Evolutionary conservation across 2,113 vertebrate species (phyloP), one percentile per base, ranked within the genome.

Genomic region (Ptilonorhynchus violaceus): DNA sequence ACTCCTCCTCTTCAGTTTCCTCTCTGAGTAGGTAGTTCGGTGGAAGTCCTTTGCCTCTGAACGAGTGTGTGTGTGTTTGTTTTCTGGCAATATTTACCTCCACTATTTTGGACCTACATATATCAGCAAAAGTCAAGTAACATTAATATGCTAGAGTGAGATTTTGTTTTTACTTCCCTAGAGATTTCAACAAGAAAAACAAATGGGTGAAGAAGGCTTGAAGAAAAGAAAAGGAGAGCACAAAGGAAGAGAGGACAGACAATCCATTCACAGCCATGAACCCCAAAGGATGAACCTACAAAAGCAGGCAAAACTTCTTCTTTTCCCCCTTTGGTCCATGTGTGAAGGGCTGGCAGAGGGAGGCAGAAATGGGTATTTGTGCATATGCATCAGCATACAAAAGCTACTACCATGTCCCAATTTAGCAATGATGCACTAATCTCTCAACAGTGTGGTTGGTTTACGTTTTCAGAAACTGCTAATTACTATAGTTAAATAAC

Each of bases 221-320:
- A 98, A 86, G 53, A 97, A 68, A 70, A 94, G 98, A 70, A 96
- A 74, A 63, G 76, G 37, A 60, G 52, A 41, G 28, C 23, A 66
- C 31, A 56, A 28, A 4, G 15, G 78, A 68, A 16, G 33, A 56
- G 85, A 79, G n/a, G 97, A 98, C 44, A 91, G 81, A 50, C 77
- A 94, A 13, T 97, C 97, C 3, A 8, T 78, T 31, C 69, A 91
- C 69, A 97, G 86, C 5, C 52, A 93, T 0, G 92, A 97, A 41
- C 69, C 77, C 27, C 95, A 97, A 92, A 79, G 37, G 3, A 98
- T 31, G 15, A 97, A 35, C 62, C 97, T 98, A 62, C 97, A 97
- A 56, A 98, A 98, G 91, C 91, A 98, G 98, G 98, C 89, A 97
- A 97, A 93, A 4, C 21, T 19, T 84, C 24, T 56, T 55, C 16